These are phyloP conservation scores for Drosophila niveifrons DNA, from an alignment of 2,888 invertebrate species.

Conservation along the genomic window DNA sequence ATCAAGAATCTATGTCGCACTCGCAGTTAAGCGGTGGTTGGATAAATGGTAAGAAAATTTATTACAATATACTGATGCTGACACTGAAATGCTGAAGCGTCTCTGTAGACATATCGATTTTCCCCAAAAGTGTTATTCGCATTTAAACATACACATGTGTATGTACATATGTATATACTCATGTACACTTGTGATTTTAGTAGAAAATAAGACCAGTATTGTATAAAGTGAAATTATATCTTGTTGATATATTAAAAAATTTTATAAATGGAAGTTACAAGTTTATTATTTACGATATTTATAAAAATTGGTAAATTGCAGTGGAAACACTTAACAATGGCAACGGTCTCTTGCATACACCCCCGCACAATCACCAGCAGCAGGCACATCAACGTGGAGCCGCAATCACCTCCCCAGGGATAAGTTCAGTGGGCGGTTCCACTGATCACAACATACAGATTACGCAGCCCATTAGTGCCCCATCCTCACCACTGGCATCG, in stretches of 20 bases:
- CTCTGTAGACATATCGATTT: conserved; percentile 63
- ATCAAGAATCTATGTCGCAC: conserved; percentile 91
- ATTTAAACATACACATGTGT: not conserved
- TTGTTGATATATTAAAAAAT: too few species aligned
- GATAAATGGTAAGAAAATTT: conserved; percentile 92
- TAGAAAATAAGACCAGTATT: too few species aligned
- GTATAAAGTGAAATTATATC: too few species aligned
- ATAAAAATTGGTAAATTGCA: conserved; percentile 52
- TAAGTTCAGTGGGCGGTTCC: conserved; percentile 52
- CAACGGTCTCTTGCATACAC: conserved; percentile 90
- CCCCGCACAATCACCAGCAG: conserved; percentile 89
- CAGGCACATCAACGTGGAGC: conserved; percentile 76
- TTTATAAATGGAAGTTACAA: too few species aligned
- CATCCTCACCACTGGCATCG: conserved; percentile 92
- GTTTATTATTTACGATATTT: not conserved
- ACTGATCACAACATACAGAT: conserved; percentile 87
- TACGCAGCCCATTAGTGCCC: conserved; percentile 93
- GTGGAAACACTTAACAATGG: conserved; percentile 89
- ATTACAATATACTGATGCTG: not conserved
- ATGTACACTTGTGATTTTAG: too few species aligned
- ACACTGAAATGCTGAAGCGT: not conserved
- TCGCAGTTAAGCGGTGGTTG: conserved; percentile 93
- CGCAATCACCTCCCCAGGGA: conserved; percentile 48
- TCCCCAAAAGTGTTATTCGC: conserved; percentile 42
- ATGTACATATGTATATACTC: not conserved